Conservation (phyloP, 2,113 vertebrate species). For the Urocitellus parryii region DNA sequence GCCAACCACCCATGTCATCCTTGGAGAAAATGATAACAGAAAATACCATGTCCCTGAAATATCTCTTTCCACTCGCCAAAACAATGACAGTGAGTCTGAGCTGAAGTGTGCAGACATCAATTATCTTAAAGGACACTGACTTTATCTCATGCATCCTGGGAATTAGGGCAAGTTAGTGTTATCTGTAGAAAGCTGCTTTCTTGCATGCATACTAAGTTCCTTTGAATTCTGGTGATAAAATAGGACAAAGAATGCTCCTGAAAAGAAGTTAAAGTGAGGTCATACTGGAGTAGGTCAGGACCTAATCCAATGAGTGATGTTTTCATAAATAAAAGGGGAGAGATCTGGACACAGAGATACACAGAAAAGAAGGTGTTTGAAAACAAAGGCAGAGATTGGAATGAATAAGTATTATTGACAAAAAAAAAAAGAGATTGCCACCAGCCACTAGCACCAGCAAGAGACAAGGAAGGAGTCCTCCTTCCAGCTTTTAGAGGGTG, state of each 20-base stretch:
- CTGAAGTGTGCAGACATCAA: no score
- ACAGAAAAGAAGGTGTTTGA: neutral
- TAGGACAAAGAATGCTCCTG: neutral
- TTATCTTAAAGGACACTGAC: no score
- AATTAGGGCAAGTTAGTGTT: no score
- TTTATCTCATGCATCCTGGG: no score
- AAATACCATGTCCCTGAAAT: no score
- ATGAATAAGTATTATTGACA: neutral
- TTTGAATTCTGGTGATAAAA: no score
- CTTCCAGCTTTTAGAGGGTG: neutral
- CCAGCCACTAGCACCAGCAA: neutral
- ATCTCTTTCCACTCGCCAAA: no score
- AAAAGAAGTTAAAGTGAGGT: neutral
- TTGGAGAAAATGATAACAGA: no score
- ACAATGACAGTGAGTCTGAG: no score
- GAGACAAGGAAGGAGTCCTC: neutral
- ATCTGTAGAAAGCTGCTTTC: no score
- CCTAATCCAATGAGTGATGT: neutral
- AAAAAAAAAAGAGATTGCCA: neutral
- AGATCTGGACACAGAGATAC: neutral
- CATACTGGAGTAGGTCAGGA: neutral
- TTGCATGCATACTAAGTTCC: no score
- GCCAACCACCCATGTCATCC: neutral
- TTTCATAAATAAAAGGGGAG: neutral
- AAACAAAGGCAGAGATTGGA: neutral